Conservation (phyloP, 1,140 invertebrate genomes). For the Drosophila saltans region DNA sequence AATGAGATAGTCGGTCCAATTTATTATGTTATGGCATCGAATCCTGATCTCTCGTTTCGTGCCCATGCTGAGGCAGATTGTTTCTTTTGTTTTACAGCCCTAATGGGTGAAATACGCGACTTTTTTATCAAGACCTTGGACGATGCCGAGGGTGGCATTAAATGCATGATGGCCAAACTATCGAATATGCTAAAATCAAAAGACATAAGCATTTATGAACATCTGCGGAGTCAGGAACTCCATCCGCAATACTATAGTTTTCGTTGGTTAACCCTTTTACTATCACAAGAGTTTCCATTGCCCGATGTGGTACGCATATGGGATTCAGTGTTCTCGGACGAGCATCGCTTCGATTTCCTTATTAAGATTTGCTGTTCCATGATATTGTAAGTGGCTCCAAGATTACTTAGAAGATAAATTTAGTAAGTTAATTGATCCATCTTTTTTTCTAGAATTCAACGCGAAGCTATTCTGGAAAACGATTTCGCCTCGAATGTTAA, state of each 20-base stretch:
- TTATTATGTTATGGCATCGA: conserved; percentile 97
- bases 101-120: conserved; percentile 98
- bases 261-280: conserved; percentile 95
- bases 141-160: conserved; percentile 95
- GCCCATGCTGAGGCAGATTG: conserved; percentile 98
- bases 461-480: conserved; percentile 91
- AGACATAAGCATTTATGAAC: conserved; percentile 91
- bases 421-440: neutral
- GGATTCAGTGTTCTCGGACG: conserved; percentile 97
- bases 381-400: conserved; percentile 91
- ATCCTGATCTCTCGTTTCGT: conserved; percentile 92
- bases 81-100: conserved; percentile 98
- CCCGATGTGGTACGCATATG: conserved; percentile 98
- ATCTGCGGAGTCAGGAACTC: conserved; percentile 92
- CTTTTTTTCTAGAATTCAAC: conserved; percentile 87
- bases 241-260: conserved; percentile 95
- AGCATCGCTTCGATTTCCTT: conserved; percentile 94
- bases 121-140: conserved; percentile 98
- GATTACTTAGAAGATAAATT: neutral
- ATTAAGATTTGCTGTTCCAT: conserved; percentile 97
- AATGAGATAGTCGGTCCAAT: conserved; percentile 99
- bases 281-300: conserved; percentile 98
- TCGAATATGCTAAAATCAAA: conserved; percentile 89
- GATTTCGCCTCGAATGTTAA: conserved; percentile 97
- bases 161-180: conserved; percentile 92